Evolutionary conservation across 2,113 vertebrate species (phyloP), one percentile per base, ranked within the genome.

Genomic region (Pyxicephalus adspersus): DNA sequence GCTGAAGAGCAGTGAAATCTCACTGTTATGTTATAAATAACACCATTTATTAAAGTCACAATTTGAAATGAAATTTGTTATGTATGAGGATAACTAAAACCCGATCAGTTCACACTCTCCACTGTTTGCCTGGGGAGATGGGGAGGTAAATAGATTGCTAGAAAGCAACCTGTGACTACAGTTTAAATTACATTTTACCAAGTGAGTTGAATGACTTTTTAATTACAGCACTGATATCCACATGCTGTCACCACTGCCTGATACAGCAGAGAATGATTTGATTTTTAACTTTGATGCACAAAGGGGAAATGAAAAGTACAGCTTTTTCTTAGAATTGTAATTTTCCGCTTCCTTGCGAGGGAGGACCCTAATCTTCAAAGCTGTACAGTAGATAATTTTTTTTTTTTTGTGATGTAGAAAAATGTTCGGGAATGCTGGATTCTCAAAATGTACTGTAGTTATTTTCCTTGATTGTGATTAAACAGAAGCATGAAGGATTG

Each of bases 121-220:
- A 80, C 85, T 87, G 86, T 83, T 88, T 87, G 91, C 90, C 92
- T 91, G 88, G 90, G 91, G 89, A 92, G 84, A 85, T 92, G 91
- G 88, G 83, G 88, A 81, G 89, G 89, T 92, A 93, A 93, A 93
- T 90, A 93, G 89, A 92, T 92, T 92, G 90, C 90, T 91, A 89
- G 87, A 88, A 92, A 92, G 87, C 85, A 88, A 86, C 85, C 86
- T 90, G 89, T 86, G 88, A 91, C 90, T 91, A 88, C 86, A 88
- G 89, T 86, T 92, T 91, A 92, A 93, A 92, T 94, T 93, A 89
- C 87, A 91, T 91, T 89, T 93, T 90, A 91, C 88, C 86, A 88
- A 89, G 86, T 89, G 88, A 92, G 90, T 84, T 90, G 90, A 90
- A 88, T 92, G 91, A 87, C 86, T 93, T 93, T 94, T 94, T 92